phyloP scores from a whole-genome alignment of 2,888 invertebrate species.

The Lithophane semibrunnea region DNA sequence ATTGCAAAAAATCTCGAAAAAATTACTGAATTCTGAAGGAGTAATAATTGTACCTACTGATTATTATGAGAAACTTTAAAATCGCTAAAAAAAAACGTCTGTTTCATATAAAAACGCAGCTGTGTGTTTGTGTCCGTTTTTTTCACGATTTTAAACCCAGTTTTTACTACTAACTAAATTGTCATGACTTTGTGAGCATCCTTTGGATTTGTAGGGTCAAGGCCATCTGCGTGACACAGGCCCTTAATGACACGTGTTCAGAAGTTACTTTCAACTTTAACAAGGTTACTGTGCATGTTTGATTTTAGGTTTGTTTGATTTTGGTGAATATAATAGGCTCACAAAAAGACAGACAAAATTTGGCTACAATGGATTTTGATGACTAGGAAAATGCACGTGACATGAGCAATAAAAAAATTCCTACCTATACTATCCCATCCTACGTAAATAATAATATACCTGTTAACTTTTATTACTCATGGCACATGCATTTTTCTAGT shows the following conservation, averaged over 20 bases:
- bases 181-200: too few relatives aligned
- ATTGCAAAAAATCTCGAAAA: background rate
- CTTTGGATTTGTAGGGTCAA: background rate
- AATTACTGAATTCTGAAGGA: background rate
- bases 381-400: background rate
- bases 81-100: background rate
- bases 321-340: background rate
- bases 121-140: too few relatives aligned
- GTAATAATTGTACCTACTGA: too few relatives aligned
- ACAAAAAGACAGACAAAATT: background rate
- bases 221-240: background rate
- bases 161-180: too few relatives aligned
- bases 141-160: too few relatives aligned
- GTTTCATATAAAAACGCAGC: too few relatives aligned
- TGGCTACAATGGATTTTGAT: background rate
- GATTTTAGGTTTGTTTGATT: conserved; percentile 11
- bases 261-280: conserved; percentile 15
- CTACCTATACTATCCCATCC: too few relatives aligned
- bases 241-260: conserved; percentile 5
- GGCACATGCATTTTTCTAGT: background rate
- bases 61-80: background rate
- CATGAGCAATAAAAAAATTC: too few relatives aligned
- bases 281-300: conserved; percentile 1
- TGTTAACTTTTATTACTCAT: background rate
- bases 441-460: too few relatives aligned